Percentiles rank a stretch among this genome's conserved stretches.
Conservation (phyloP, 1,140 invertebrate genomes). For the Penaeus chinensis region DNA sequence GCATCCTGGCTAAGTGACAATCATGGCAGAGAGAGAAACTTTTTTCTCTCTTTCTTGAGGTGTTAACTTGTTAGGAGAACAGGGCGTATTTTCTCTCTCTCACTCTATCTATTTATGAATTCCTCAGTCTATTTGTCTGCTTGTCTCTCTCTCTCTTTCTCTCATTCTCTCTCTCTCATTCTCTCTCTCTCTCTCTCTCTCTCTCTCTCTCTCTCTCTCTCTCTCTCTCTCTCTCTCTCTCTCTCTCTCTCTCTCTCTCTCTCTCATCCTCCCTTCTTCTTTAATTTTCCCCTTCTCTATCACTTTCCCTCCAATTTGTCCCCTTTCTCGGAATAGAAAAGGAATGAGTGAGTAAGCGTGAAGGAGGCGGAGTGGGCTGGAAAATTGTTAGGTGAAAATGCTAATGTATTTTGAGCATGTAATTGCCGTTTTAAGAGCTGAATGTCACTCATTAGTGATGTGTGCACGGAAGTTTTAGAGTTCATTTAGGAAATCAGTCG, state of each 20-base stretch:
- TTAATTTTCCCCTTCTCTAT: neutral
- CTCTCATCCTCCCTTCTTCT: neutral
- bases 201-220: constrained; percentile 28
- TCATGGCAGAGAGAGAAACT: neutral
- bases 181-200: neutral
- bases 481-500: too few species aligned
- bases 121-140: neutral
- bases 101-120: neutral
- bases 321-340: too few species aligned
- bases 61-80: too few species aligned
- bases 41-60: neutral
- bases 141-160: constrained; percentile 3
- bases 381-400: too few species aligned
- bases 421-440: too few species aligned
- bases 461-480: too few species aligned
- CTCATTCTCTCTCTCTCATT: neutral
- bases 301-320: neutral
- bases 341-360: too few species aligned
- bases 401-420: too few species aligned
- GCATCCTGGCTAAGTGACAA: too few species aligned
- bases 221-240: constrained; percentile 20
- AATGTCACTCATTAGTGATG: too few species aligned
- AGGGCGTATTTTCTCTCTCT: neutral
- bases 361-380: too few species aligned
- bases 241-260: neutral